Evolutionary conservation across 1,140 invertebrate genomes (phyloP), one percentile per base, ranked within the genome.

Genomic region (Zaprionus nigranus): DNA sequence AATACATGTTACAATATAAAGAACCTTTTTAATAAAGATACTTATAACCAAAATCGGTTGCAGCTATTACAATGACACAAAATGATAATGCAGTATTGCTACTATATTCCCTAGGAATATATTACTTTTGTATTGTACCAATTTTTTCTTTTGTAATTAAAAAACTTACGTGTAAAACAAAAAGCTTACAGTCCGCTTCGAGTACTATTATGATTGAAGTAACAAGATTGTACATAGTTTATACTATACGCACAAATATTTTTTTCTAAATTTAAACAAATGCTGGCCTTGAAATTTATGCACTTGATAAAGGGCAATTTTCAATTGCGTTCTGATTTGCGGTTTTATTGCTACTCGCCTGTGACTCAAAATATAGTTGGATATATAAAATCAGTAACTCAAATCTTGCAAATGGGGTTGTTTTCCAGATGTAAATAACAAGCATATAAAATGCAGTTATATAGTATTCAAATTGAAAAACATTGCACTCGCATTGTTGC

Each of bases 301-400:
- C 28, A 24, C 22, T 34, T 40, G 56, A 60, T 66, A 53, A 73
- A 46, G 15, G 56, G 11, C n/a, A 67, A 2, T 43, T 67, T 60
- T 67, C 11, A 12, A 26, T 58, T 26, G 26, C 6, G 36, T 26
- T 26, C 20, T 30, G 15, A 60, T 26, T 68, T 73, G 46, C 26
- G 46, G 46, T 68, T 73, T 43, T 3, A 34, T 24, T 66, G 24
- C 24, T 13, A 30, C 15, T 24, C 1, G 30, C 2, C 1, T 13
- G 40, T 66, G 70, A 72, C 34, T 72, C 68, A 71, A 51, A 11
- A 36, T 46, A 26, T 12, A 22, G 17, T 30, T 49, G 26, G 46
- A 53, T 38, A 53, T 40, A 59, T 9, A 24, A 24, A 59, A 24
- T 38, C 20, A 59, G 9, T 59, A 22, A 7, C 20, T 20, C 5